Percentiles rank a stretch among this genome's conserved stretches.
Conservation (phyloP, 2,113 vertebrate genomes). For the Condylura cristata region DNA sequence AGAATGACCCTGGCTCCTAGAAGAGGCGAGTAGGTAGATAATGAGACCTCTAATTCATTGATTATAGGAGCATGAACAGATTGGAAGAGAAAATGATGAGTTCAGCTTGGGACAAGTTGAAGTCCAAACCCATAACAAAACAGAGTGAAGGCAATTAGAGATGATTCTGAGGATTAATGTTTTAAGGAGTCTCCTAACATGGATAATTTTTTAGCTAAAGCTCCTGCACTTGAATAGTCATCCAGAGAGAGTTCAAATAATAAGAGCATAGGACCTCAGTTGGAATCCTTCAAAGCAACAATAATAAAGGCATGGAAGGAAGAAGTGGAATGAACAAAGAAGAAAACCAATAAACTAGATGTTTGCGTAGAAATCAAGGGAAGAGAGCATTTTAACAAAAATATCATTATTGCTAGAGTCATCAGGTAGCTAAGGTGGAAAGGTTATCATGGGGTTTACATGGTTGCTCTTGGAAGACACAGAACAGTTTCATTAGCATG, state of each 20-base stretch:
- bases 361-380: neutral
- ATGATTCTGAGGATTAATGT: neutral
- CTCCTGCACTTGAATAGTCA: neutral
- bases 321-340: neutral
- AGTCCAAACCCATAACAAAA: neutral
- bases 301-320: neutral
- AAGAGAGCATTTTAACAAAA: neutral
- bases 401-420: neutral
- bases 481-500: neutral
- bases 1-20: neutral
- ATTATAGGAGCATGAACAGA: neutral
- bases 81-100: neutral
- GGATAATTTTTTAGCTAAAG: neutral
- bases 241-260: neutral
- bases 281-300: neutral
- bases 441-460: neutral
- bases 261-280: neutral
- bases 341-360: neutral
- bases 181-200: neutral
- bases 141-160: neutral
- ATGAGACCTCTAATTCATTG: neutral
- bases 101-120: neutral
- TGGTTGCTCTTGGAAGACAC: neutral
- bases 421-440: neutral
- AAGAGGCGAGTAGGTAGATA: neutral